A percentile compares a stretch with the other conserved stretches of the same genome.
Evolutionary conservation across 2,888 invertebrate species (phyloP).

Genomic region (Ceramica pisi): DNA sequence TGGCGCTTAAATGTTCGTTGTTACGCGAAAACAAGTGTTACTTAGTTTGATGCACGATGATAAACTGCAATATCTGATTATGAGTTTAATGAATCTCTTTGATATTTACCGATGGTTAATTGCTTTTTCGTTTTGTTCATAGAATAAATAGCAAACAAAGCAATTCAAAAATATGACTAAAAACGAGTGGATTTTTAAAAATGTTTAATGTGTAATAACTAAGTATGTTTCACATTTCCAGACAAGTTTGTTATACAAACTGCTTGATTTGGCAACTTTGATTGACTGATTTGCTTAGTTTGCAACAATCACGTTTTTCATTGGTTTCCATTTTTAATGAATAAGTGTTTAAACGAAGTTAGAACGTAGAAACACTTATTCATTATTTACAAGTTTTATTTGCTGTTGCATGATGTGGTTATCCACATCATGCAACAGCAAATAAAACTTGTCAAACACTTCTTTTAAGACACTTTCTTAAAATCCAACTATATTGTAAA

Average conservation of each 20-base stretch:
- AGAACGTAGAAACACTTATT: no score
- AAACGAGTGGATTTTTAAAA: no score
- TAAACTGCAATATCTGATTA: constrained; percentile 64
- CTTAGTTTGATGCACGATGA: constrained; percentile 56
- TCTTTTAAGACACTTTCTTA: neutral
- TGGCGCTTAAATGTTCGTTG: constrained; percentile 46
- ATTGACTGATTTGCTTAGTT: no score
- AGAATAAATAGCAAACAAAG: constrained; percentile 8
- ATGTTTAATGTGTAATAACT: neutral
- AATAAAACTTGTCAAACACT: neutral
- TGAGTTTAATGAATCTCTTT: constrained; percentile 58
- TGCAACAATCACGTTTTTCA: neutral
- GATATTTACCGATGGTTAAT: constrained; percentile 60
- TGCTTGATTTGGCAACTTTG: no score
- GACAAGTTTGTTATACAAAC: neutral
- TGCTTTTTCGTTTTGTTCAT: constrained; percentile 53
- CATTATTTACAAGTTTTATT: no score
- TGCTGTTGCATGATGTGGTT: no score
- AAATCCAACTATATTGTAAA: neutral
- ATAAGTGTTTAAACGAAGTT: neutral
- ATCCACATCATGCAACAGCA: neutral
- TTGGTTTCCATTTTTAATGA: neutral
- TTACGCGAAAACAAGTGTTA: constrained; percentile 62
- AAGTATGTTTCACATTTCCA: neutral
- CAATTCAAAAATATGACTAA: neutral